phyloP scores from a whole-genome alignment of 2,113 vertebrate species.

The Gadus chalcogrammus region DNA sequence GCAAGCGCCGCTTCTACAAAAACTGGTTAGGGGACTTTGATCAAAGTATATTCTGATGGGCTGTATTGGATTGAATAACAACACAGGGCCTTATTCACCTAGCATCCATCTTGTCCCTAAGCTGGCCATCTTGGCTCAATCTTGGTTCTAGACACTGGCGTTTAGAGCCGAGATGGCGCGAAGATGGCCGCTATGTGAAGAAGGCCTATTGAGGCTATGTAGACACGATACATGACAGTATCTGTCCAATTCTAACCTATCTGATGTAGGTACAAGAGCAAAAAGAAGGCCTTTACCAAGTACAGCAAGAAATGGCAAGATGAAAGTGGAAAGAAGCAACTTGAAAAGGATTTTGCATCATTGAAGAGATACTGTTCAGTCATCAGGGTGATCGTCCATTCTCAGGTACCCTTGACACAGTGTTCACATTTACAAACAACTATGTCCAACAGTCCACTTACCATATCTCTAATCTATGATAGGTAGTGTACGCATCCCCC shows the following conservation, averaged over 20 bases:
- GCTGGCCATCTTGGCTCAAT: no score
- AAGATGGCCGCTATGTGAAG: background rate
- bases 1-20: constrained; percentile 94
- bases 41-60: background rate
- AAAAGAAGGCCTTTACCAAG: constrained; percentile 98
- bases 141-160: no score
- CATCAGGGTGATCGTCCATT: constrained; percentile 89
- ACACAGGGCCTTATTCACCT: background rate
- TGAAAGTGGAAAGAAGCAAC: constrained; percentile 91
- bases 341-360: constrained; percentile 88
- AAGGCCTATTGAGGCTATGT: no score
- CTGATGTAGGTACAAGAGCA: constrained; percentile 88
- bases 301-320: constrained; percentile 98
- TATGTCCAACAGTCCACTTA: no score
- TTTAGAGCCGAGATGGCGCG: no score
- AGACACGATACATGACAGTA: background rate
- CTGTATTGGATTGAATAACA: background rate
- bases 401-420: constrained; percentile 76
- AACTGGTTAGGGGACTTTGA: constrained; percentile 78
- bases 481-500: no score
- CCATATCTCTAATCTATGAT: no score
- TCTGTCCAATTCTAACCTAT: background rate
- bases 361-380: constrained; percentile 97
- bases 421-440: background rate
- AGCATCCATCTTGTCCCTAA: background rate